A percentile compares a stretch with the other conserved stretches of the same genome.
Evolutionary conservation across 2,888 invertebrate species (phyloP).

Genomic region (Sicus ferrugineus): DNA sequence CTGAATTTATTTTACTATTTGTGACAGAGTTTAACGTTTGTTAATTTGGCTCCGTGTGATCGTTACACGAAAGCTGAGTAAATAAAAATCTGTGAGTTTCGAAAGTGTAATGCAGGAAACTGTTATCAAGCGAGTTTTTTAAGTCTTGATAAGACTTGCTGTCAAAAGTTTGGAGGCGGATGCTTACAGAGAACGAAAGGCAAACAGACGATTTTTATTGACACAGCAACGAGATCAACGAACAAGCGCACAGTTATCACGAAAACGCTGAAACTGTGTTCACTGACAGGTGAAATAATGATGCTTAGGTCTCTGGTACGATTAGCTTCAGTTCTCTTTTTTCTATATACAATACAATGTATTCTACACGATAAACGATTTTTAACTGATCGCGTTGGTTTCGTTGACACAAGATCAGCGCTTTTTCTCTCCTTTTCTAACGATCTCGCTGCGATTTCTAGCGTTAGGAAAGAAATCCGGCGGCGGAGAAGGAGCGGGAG

Average conservation of each 20-base stretch:
- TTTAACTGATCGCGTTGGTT: neutral
- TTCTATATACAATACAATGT: neutral
- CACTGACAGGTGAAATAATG: slow-evolving; percentile 2
- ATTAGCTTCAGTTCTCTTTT: neutral
- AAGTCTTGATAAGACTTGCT: neutral
- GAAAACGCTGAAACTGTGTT: neutral
- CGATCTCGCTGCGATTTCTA: neutral
- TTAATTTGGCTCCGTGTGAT: neutral
- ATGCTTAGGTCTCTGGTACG: neutral
- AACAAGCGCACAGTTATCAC: slow-evolving; percentile 6
- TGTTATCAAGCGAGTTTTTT: neutral
- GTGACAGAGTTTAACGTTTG: neutral
- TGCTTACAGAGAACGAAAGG: neutral
- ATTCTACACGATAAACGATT: no score
- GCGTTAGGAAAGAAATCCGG: neutral
- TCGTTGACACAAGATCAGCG: neutral
- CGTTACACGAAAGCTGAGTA: neutral
- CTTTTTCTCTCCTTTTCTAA: neutral
- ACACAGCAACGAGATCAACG: slow-evolving; percentile 29
- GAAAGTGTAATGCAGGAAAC: neutral
- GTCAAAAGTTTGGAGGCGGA: slow-evolving; percentile 10
- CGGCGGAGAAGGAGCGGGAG: neutral
- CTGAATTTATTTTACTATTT: neutral
- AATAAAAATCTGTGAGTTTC: slow-evolving; percentile 2
- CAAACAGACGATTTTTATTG: neutral